A percentile compares a stretch with the other conserved stretches of the same genome.
These are phyloP conservation scores for Oikopleura dioica DNA, from an alignment of 23 tunicate species.

Conservation along the genomic window DNA sequence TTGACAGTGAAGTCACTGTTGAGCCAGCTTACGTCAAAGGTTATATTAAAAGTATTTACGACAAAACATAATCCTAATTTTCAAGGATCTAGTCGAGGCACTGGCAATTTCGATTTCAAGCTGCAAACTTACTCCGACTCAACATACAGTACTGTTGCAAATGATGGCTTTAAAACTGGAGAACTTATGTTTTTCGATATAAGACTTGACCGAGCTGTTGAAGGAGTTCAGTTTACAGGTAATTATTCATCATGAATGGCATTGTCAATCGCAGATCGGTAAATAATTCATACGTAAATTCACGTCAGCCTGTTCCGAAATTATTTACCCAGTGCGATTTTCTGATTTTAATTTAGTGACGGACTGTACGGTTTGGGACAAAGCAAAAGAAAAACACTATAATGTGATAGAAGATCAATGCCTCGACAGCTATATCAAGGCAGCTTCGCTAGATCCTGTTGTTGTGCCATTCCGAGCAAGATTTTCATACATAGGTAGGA, in stretches of 20 bases:
- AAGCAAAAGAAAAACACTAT: neutral
- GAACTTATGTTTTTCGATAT: slow-evolving; percentile 10
- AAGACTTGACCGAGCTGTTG: neutral
- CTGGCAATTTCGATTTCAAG: neutral
- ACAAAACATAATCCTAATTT: too few species aligned
- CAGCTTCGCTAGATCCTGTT: neutral
- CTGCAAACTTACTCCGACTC: neutral
- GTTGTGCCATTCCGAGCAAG: neutral
- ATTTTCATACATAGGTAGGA: neutral
- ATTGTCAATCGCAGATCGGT: too few species aligned
- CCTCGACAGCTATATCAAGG: neutral
- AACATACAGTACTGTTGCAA: neutral
- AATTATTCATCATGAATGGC: too few species aligned
- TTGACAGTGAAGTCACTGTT: neutral
- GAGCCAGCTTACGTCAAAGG: neutral
- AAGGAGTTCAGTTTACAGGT: slow-evolving; percentile 7
- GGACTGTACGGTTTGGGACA: neutral
- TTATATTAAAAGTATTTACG: too few species aligned
- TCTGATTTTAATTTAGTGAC: slow-evolving; percentile 8
- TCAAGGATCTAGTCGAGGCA: neutral
- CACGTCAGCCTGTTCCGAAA: too few species aligned
- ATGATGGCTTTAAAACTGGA: neutral
- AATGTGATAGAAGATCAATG: neutral
- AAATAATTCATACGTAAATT: too few species aligned
- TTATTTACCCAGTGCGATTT: too few species aligned